Percentiles rank a stretch among this genome's conserved stretches.
Evolutionary conservation across 2,113 vertebrate genomes (phyloP).

Genomic region (Sander lucioperca): DNA sequence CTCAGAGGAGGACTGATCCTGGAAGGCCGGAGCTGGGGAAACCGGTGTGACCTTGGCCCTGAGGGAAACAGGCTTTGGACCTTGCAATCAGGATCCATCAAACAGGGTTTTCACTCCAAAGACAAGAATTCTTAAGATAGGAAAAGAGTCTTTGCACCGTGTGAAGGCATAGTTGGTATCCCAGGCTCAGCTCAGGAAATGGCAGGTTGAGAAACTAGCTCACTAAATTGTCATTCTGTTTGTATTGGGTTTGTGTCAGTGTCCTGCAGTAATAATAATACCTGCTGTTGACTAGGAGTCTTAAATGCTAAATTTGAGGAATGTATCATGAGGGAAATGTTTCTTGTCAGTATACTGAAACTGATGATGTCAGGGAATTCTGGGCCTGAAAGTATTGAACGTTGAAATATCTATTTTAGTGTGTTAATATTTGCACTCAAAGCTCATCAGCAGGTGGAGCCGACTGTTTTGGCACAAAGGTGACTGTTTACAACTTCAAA

Average conservation of each 20-base stretch:
- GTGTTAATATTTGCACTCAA: conserved; percentile 23
- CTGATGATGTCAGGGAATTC: not conserved
- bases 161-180: conserved; percentile 58
- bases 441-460: conserved; percentile 18
- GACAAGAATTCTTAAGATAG: conserved; percentile 63
- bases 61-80: conserved; percentile 67
- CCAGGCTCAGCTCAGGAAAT: conserved; percentile 53
- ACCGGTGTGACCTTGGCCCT: conserved; percentile 65
- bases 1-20: conserved; percentile 87
- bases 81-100: conserved; percentile 65
- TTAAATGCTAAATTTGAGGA: conserved; percentile 35
- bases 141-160: conserved; percentile 57
- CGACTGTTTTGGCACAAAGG: not conserved
- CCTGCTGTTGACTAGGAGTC: conserved; percentile 22
- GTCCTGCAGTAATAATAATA: conserved; percentile 45
- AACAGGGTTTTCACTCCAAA: conserved; percentile 67
- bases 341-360: conserved; percentile 10
- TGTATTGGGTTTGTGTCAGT: conserved; percentile 30
- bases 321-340: conserved; percentile 13
- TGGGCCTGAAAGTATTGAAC: not conserved
- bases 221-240: conserved; percentile 57
- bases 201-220: conserved; percentile 57
- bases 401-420: not conserved
- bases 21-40: conserved; percentile 64
- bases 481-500: conserved; percentile 19